These are phyloP conservation scores for Romanomermis culicivorax DNA, from an alignment of 2,888 invertebrate genomes.

Conservation along the genomic window DNA sequence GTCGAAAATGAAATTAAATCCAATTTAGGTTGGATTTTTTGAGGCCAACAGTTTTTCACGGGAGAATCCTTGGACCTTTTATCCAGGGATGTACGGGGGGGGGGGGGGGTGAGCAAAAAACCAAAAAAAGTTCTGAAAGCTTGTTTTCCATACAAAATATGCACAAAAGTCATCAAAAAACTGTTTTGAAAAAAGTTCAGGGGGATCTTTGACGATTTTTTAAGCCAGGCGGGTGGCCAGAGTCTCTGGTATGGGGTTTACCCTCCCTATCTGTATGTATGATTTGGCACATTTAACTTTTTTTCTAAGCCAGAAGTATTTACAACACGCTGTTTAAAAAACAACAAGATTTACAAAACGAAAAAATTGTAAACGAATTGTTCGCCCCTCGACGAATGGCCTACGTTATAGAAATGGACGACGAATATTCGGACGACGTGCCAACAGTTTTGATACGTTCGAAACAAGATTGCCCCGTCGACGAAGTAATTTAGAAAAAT, in stretches of 20 bases:
- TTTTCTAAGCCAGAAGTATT: conserved; percentile 25
- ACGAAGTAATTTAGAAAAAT: too few species aligned
- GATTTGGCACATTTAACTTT: conserved; percentile 6
- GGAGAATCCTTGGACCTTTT: too few species aligned
- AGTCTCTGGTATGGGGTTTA: too few species aligned
- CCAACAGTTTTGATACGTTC: conserved; percentile 47
- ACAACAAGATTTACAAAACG: conserved; percentile 41
- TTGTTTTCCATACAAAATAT: too few species aligned
- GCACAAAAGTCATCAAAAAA: too few species aligned
- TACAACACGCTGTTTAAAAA: conserved; percentile 41
- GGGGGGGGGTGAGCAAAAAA: too few species aligned
- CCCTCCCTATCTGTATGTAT: conserved; percentile 2
- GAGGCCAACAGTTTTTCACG: too few species aligned
- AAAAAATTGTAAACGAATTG: conserved; percentile 49
- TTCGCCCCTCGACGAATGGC: conserved; percentile 93
- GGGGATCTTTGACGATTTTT: too few species aligned
- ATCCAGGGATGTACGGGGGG: too few species aligned
- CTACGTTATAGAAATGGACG: conserved; percentile 72
- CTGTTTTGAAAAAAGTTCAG: too few species aligned
- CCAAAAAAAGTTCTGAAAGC: too few species aligned
- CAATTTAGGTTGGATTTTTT: conserved; percentile 42
- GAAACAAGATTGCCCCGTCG: conserved; percentile 58
- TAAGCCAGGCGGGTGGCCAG: too few species aligned
- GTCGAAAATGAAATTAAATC: conserved; percentile 57
- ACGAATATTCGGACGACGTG: conserved; percentile 55